Conservation (phyloP, 1,140 invertebrate species). For the Stratiolaelaps scimitus region DNA sequence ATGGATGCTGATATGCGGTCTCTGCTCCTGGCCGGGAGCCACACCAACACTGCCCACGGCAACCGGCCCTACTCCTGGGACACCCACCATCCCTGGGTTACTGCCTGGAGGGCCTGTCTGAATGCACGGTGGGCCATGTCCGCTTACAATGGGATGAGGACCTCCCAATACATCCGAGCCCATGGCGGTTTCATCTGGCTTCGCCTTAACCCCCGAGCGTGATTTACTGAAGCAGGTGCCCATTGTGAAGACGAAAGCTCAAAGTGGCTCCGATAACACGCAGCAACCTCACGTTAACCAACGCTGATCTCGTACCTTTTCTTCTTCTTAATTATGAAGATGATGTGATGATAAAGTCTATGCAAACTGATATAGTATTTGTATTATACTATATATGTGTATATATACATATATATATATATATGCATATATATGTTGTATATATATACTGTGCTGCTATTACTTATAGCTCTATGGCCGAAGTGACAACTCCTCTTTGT, state of each 20-base stretch:
- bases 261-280: no score
- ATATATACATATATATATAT: conserved; percentile 29
- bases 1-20: conserved; percentile 7
- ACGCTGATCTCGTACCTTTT: neutral
- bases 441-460: no score
- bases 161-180: conserved; percentile 10
- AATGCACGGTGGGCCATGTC: neutral
- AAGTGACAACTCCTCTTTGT: no score
- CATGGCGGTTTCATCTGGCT: conserved; percentile 7
- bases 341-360: neutral
- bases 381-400: conserved; percentile 9
- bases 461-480: no score
- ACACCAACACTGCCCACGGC: conserved; percentile 21
- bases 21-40: neutral
- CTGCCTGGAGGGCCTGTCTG: no score
- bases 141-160: neutral
- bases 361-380: conserved; percentile 13
- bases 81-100: neutral
- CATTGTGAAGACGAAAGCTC: conserved; percentile 27
- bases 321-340: no score
- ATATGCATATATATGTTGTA: conserved; percentile 29
- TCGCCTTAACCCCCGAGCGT: conserved; percentile 13
- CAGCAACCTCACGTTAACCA: neutral
- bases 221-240: conserved; percentile 31
- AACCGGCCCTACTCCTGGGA: neutral